These are phyloP conservation scores for Stomatorhinus ivindoensis DNA, from an alignment of 2,113 vertebrate species.

Conservation along the genomic window DNA sequence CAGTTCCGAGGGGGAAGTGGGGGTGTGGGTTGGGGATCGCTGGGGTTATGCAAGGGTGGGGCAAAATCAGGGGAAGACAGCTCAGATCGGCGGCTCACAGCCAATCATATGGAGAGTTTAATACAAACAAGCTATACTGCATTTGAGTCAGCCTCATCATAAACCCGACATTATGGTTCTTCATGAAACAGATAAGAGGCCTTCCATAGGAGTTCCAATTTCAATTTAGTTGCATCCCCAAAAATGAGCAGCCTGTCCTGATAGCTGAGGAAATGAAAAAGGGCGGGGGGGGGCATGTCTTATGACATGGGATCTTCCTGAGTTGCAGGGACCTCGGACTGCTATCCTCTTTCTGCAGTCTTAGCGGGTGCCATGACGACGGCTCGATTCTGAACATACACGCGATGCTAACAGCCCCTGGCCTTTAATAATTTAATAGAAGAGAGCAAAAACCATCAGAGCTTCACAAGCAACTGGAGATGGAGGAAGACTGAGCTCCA, in stretches of 20 bases:
- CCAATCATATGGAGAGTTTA: neutral
- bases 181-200: neutral
- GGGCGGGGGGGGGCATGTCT: neutral
- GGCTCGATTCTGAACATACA: neutral
- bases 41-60: neutral
- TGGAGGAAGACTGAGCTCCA: neutral
- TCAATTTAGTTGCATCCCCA: neutral
- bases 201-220: neutral
- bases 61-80: neutral
- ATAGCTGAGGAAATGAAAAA: neutral
- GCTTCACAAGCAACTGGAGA: conserved; percentile 6
- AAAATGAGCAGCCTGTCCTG: neutral
- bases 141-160: neutral
- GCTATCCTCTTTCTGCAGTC: neutral
- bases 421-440: conserved; percentile 1
- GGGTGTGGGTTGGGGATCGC: neutral
- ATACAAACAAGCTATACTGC: neutral
- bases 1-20: neutral
- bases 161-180: neutral
- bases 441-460: neutral
- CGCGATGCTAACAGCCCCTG: neutral
- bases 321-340: neutral
- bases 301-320: neutral
- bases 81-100: neutral
- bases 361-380: neutral